phyloP scores from a whole-genome alignment of 2,888 invertebrate genomes.

The Chrysolina haemoptera region DNA sequence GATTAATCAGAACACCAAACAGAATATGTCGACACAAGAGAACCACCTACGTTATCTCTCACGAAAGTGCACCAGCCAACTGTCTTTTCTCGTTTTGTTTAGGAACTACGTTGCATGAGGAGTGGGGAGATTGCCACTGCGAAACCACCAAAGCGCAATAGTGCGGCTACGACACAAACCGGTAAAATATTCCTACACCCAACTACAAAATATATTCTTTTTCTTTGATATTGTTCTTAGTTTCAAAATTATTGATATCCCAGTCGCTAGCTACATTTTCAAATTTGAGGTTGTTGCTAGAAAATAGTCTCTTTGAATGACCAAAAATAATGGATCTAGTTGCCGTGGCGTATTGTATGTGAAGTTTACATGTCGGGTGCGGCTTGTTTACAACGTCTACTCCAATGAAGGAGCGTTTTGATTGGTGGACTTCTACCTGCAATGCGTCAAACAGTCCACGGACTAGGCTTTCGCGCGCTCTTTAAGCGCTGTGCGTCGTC shows the following conservation, averaged over 20 bases:
- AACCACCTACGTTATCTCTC: conserved; percentile 59
- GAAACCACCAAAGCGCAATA: conserved; percentile 68
- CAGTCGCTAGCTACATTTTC: background rate
- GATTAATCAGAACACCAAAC: conserved; percentile 64
- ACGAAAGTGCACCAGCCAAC: conserved; percentile 67
- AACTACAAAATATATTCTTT: conserved; percentile 15
- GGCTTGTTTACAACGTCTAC: conserved; percentile 81
- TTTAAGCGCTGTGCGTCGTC: conserved; percentile 62
- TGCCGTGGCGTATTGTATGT: conserved; percentile 75
- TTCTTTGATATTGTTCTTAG: background rate
- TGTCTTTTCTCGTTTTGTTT: conserved; percentile 68
- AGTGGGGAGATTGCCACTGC: conserved; percentile 62
- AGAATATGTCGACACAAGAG: conserved; percentile 60
- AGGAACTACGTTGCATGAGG: conserved; percentile 59
- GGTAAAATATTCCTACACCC: conserved; percentile 70
- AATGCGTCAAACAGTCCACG: conserved; percentile 81
- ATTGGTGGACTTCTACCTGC: conserved; percentile 89
- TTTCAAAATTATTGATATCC: background rate
- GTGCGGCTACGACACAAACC: conserved; percentile 70
- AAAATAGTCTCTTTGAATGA: background rate
- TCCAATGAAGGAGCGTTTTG: conserved; percentile 74
- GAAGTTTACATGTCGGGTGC: conserved; percentile 80
- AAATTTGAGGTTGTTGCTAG: background rate
- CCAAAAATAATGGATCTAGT: conserved; percentile 67
- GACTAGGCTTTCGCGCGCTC: conserved; percentile 65